These are phyloP conservation scores for Lobophora halterata DNA, from an alignment of 2,888 invertebrate genomes.

Conservation along the genomic window DNA sequence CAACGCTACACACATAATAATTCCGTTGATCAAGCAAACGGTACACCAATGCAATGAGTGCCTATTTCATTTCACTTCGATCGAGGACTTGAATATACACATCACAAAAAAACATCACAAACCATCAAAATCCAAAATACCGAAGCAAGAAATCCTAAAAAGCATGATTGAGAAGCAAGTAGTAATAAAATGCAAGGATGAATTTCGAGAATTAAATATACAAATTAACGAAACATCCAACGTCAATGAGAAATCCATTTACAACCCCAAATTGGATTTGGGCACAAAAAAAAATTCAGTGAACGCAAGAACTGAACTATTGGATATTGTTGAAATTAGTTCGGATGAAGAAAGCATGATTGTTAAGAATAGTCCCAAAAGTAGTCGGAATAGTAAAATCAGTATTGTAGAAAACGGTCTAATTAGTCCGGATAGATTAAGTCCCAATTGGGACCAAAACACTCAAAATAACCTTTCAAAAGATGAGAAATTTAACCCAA, in stretches of 20 bases:
- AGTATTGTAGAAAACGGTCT: too few relatives aligned
- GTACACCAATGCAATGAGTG: slow-evolving; percentile 38
- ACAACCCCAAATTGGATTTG: too few relatives aligned
- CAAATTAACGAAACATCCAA: neutral
- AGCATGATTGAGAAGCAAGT: slow-evolving; percentile 20
- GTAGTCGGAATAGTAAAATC: too few relatives aligned
- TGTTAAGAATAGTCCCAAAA: too few relatives aligned
- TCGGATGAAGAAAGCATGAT: too few relatives aligned
- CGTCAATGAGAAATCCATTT: neutral
- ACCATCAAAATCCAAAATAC: slow-evolving; percentile 5
- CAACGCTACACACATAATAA: slow-evolving; percentile 48
- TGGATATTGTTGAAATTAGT: too few relatives aligned
- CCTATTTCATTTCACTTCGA: slow-evolving; percentile 34
- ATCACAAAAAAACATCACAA: slow-evolving; percentile 28
- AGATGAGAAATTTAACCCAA: too few relatives aligned
- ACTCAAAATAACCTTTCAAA: too few relatives aligned
- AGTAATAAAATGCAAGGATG: slow-evolving; percentile 15
- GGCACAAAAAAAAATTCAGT: too few relatives aligned
- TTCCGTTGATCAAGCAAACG: slow-evolving; percentile 40
- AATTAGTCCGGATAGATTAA: too few relatives aligned
- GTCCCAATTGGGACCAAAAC: too few relatives aligned
- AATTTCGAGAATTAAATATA: neutral
- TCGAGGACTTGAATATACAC: slow-evolving; percentile 34
- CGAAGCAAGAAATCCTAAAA: slow-evolving; percentile 13
- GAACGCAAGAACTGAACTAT: too few relatives aligned